Evolutionary conservation across 92 coral and sea anemone genomes (phyloP).

Genomic region (Paragorgia papillata): DNA sequence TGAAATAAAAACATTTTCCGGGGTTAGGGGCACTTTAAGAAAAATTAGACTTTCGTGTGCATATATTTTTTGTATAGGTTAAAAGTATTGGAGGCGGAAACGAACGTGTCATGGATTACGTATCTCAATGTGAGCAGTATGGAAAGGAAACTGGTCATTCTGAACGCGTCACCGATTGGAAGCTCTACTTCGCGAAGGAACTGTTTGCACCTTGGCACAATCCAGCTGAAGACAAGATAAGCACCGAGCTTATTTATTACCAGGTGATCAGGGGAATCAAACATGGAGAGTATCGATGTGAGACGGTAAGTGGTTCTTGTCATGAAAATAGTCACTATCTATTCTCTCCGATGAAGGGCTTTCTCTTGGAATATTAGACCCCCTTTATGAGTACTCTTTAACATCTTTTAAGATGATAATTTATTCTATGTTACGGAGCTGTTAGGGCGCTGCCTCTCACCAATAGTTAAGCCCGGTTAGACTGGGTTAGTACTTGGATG

Average conservation of each 20-base stretch:
- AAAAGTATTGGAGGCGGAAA: slow-evolving; percentile 81
- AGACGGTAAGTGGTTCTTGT: slow-evolving; percentile 25
- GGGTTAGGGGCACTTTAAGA: too few species aligned
- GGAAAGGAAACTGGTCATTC: slow-evolving; percentile 62
- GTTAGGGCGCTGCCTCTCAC: too few species aligned
- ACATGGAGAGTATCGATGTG: slow-evolving; percentile 74
- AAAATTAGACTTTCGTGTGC: too few species aligned
- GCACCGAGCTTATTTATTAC: slow-evolving; percentile 68
- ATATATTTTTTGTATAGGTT: slow-evolving; percentile 62
- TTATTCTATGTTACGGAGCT: too few species aligned
- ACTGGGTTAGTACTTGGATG: too few species aligned
- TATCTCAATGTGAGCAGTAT: slow-evolving; percentile 84
- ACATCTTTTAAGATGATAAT: too few species aligned
- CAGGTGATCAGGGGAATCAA: slow-evolving; percentile 82
- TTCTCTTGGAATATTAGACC: too few species aligned
- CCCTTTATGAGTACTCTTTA: too few species aligned
- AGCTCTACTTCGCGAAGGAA: slow-evolving; percentile 78
- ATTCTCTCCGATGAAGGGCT: too few species aligned
- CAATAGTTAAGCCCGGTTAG: too few species aligned
- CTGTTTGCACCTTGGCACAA: slow-evolving; percentile 69
- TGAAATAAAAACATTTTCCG: too few species aligned
- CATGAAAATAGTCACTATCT: too few species aligned
- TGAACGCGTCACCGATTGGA: slow-evolving; percentile 66
- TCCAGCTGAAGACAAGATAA: slow-evolving; percentile 68
- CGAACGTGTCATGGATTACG: slow-evolving; percentile 78